phyloP scores from a whole-genome alignment of 2,888 invertebrate species.

The Stenolophus ochropezus region DNA sequence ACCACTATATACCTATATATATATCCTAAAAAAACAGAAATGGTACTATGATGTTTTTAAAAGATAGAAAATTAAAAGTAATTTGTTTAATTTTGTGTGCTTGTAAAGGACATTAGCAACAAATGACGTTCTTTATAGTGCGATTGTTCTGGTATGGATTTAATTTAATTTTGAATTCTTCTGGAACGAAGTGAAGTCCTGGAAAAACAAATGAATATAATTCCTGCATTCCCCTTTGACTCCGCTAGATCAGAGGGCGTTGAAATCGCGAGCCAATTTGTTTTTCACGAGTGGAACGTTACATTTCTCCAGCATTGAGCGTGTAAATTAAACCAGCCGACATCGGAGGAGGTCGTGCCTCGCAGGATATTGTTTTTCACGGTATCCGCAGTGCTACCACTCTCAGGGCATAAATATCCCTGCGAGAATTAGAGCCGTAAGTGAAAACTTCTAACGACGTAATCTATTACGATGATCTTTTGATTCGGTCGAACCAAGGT shows the following conservation, averaged over 20 bases:
- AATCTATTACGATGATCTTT: conserved; percentile 43
- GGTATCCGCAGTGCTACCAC: conserved; percentile 2
- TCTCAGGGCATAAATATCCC: conserved; percentile 44
- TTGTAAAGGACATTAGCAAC: too few relatives aligned
- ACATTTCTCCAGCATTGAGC: not conserved
- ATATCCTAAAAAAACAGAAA: too few relatives aligned
- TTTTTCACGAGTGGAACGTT: conserved; percentile 38
- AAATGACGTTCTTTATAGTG: too few relatives aligned
- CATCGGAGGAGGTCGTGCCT: conserved; percentile 25
- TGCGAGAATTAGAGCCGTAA: conserved; percentile 20
- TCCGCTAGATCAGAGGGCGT: conserved; percentile 16
- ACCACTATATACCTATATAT: too few relatives aligned
- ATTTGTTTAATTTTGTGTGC: too few relatives aligned
- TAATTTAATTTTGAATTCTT: not conserved
- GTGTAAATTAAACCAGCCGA: conserved; percentile 51
- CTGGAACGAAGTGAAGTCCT: not conserved
- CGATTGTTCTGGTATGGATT: too few relatives aligned
- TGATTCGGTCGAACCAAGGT: conserved; percentile 15
- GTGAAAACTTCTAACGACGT: conserved; percentile 49
- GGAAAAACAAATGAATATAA: not conserved
- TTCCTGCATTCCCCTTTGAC: not conserved
- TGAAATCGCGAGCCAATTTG: conserved; percentile 46
- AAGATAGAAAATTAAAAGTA: too few relatives aligned
- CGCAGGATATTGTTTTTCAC: conserved; percentile 53
- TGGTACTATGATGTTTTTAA: too few relatives aligned